Conservation (phyloP, 2,888 invertebrate species). For the Ecliptopera silaceata region DNA sequence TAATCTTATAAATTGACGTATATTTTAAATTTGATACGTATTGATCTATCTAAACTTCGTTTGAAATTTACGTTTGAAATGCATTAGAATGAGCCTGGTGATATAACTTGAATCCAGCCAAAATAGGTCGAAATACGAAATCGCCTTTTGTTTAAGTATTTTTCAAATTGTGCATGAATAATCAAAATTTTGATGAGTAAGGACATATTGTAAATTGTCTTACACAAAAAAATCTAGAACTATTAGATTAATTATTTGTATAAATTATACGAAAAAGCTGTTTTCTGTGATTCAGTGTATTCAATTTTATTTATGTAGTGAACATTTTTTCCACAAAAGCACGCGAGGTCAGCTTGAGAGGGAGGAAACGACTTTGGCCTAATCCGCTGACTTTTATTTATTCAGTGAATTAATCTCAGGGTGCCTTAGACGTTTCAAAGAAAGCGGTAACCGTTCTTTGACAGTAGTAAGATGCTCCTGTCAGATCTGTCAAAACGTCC, state of each 20-base stretch:
- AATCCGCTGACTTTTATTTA: conserved; percentile 84
- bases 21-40: too few relatives aligned
- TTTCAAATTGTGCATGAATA: too few relatives aligned
- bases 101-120: too few relatives aligned
- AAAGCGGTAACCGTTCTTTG: background rate
- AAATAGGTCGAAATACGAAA: too few relatives aligned
- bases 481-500: background rate
- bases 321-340: conserved; percentile 79
- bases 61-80: too few relatives aligned
- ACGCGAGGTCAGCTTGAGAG: conserved; percentile 81
- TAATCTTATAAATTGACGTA: too few relatives aligned
- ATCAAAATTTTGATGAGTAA: too few relatives aligned
- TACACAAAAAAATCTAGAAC: too few relatives aligned
- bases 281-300: conserved; percentile 70
- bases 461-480: background rate
- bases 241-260: background rate
- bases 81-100: too few relatives aligned
- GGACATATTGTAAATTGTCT: too few relatives aligned
- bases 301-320: conserved; percentile 73
- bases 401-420: conserved; percentile 82
- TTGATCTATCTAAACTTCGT: too few relatives aligned
- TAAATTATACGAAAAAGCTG: conserved; percentile 43
- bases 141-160: too few relatives aligned
- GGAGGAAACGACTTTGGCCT: conserved; percentile 81
- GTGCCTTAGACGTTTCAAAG: conserved; percentile 48